Evolutionary conservation across 2,797 vertebrate species (phyloP), one percentile per base, ranked within the genome.

Genomic region (Peromyscus melanophrys): DNA sequence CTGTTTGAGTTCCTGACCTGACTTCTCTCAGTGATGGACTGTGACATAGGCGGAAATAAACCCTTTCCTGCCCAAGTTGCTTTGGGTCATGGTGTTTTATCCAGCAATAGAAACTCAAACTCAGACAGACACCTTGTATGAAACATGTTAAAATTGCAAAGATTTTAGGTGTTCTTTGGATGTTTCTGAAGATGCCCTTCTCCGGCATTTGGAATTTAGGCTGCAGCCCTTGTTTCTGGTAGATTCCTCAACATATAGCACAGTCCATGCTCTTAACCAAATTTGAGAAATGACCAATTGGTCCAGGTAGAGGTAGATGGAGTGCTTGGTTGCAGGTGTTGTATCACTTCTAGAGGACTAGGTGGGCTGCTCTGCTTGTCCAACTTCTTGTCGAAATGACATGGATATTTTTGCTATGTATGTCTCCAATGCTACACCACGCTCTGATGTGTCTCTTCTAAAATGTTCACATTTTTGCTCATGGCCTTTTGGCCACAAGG

Each of bases 351-450:
- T 99, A 25, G 99, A 99, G 95, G 99, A 99, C 98, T 99, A 99
- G 82, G 99, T 99, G 40, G 99, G 90, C 99, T 99, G 91, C 99
- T 99, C 97, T 99, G 99, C 98, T 99, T 99, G 98, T 99, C 99
- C 96, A 99, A 99, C 94, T 99, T 99, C 99, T 99, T 99, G 97
- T 99, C 99, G 96, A 99, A 99, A 96, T 99, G 99, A 9, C 69
- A 46, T n/a, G 61, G 46, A 49, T 17, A 10, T 16, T 16, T 73
- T 87, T 57, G 29, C 46, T 87, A 37, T 8, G 99, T 99, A 99
- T 95, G 99, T 99, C 98, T 99, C 99, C 94, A 99, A 95, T 37
- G 99, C 97, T 99, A 99, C 97, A 99, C 99, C 0, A 99, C 7
- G 0, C 99, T 99, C n/a, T 99, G 99, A 99, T 99, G 29, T n/a